Evolutionary conservation across 2,113 vertebrate species (phyloP), one percentile per base, ranked within the genome.

Genomic region (Eretmochelys imbricata): DNA sequence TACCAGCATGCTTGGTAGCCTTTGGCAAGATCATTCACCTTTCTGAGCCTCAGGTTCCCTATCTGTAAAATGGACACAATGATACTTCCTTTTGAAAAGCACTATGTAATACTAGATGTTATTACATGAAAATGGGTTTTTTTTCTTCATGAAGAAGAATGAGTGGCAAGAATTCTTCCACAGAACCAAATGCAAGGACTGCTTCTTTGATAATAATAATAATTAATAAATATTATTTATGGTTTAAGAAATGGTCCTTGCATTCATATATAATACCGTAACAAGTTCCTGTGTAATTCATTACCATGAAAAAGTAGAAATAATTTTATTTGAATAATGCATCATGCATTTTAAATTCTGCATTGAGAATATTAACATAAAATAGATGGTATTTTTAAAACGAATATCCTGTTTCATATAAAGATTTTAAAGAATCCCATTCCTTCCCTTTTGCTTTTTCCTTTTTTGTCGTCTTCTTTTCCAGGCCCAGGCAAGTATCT

Each of bases 401-500:
- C 53, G 1, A 84, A 25, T 69, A 55, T 84, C 0, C 5, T 4
- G 0, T 88, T 93, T 92, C 80, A 76, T 62, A 76, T 49, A 75
- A 75, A 87, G 4, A 42, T 85, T 85, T 80, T 29, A 20, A 89
- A 88, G 7, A 8, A 54, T 89, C 24, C 2, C 3, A 5, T 90
- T 94, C 13, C 2, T 91, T 50, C 25, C 75, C 79, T 72, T 87
- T 90, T 81, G 4, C 31, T 55, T 72, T 95, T 62, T 62, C 25
- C 29, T 31, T 62, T 62, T 25, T 25, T 29, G 25, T 62, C 87
- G 88, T 25, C 79, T 16, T 88, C 4, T 76, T 2, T 92, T 92
- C 78, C 53, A 93, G 59, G 42, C 19, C 20, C 69, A 91, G 91
- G 38, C 54, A 88, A 89, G 35, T 69, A n/a, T 86, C 86, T 96